phyloP scores from a whole-genome alignment of 2,113 vertebrate species.

The Mastomys coucha region DNA sequence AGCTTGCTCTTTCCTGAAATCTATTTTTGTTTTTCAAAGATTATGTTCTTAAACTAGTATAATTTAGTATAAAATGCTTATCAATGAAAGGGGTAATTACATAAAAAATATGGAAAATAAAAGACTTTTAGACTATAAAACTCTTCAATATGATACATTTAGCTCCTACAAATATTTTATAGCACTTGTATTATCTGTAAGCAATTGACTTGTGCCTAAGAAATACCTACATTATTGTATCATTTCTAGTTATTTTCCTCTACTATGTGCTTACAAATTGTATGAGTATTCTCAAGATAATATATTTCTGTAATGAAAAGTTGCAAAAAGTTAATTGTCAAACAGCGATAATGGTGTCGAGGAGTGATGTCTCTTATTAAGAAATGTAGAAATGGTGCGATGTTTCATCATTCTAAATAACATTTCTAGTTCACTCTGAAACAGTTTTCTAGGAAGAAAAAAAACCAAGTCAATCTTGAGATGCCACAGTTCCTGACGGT shows the following conservation, averaged over 20 bases:
- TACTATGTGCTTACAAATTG: not conserved
- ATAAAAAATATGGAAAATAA: not conserved
- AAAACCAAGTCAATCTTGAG: not conserved
- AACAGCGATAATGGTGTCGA: not conserved
- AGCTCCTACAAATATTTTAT: not conserved
- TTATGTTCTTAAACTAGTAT: not conserved
- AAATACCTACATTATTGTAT: not conserved
- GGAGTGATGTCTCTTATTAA: not conserved
- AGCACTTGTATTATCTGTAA: not conserved
- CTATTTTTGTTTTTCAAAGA: not conserved
- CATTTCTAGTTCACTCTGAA: slow-evolving; percentile 37
- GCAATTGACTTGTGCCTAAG: not conserved
- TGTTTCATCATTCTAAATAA: slow-evolving; percentile 57
- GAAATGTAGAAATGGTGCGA: not conserved
- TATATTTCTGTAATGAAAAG: slow-evolving; percentile 4
- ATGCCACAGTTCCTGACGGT: not conserved
- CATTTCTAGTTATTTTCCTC: not conserved
- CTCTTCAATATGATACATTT: not conserved
- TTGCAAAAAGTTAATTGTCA: slow-evolving; percentile 1
- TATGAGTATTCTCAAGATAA: not conserved
- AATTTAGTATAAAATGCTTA: not conserved
- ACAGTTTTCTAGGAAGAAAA: not conserved
- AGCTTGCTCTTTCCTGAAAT: not conserved
- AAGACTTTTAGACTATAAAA: not conserved
- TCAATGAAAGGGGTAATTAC: not conserved